Percentiles rank a stretch among this genome's conserved stretches.
These are phyloP conservation scores for Mastigias papua DNA, from an alignment of 30 jellyfish, hydroid and myxozoan genomes.

Conservation along the genomic window DNA sequence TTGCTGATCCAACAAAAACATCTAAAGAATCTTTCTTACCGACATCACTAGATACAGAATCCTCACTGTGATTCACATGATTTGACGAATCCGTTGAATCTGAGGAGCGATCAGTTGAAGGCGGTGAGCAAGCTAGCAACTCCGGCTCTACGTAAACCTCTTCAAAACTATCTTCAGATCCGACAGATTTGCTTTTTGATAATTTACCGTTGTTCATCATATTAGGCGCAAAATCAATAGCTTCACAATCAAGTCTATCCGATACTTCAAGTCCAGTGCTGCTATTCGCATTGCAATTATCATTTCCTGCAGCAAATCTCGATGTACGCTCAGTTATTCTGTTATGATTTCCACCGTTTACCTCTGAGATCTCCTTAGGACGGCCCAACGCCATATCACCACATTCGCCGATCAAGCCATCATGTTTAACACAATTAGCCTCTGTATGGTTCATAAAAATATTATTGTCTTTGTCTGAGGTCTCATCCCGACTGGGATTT, in stretches of 20 bases:
- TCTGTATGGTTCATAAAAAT: not conserved
- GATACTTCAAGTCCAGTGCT: not conserved
- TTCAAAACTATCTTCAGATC: conserved; percentile 45
- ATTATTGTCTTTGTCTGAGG: not conserved
- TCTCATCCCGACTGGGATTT: not conserved
- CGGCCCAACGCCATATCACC: not conserved
- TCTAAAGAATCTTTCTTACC: conserved; percentile 33
- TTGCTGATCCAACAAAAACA: conserved; percentile 68
- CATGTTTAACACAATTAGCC: not conserved
- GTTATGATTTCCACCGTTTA: not conserved
- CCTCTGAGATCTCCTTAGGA: not conserved
- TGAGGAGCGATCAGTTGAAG: not conserved
- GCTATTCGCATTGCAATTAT: not conserved
- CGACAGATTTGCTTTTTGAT: not conserved
- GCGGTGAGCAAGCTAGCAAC: conserved; percentile 36
- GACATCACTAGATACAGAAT: not conserved
- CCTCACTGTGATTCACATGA: not conserved
- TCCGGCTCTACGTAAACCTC: conserved; percentile 61
- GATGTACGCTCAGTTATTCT: conserved; percentile 5
- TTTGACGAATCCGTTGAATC: not conserved
- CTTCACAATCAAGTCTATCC: not conserved
- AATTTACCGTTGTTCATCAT: not conserved
- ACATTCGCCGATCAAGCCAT: not conserved
- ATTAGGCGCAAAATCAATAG: not conserved
- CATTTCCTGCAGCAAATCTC: not conserved